A percentile compares a stretch with the other conserved stretches of the same genome.
phyloP scores from a whole-genome alignment of 2,113 vertebrate species.

The Hippopotamus amphibius region DNA sequence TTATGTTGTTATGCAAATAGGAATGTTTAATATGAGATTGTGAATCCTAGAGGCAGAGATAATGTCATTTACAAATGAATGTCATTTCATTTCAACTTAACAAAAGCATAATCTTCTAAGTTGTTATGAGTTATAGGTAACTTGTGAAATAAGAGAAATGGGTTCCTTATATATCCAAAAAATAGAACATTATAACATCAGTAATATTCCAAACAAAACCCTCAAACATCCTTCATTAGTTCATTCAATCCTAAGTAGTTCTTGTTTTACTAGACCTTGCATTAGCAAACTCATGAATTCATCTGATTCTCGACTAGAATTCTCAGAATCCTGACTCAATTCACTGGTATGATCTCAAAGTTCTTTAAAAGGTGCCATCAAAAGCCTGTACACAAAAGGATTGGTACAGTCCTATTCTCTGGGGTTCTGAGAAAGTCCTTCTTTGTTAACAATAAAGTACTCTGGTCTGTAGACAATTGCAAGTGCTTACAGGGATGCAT shows the following conservation, averaged over 20 bases:
- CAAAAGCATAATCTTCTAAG: background rate
- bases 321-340: background rate
- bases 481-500: background rate
- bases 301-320: background rate
- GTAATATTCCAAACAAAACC: background rate
- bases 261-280: background rate
- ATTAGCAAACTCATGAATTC: background rate
- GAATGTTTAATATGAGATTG: background rate
- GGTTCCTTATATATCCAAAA: background rate
- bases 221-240: background rate
- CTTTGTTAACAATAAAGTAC: background rate
- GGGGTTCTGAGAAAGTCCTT: background rate
- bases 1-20: background rate
- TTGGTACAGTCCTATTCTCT: background rate
- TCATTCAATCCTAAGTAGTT: background rate
- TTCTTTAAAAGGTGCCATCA: background rate
- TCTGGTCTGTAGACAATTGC: background rate
- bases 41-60: background rate
- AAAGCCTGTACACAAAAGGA: background rate
- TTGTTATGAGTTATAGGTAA: background rate
- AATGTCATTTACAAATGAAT: background rate
- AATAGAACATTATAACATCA: background rate
- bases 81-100: background rate
- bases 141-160: background rate
- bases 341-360: background rate